Evolutionary conservation across 2,888 invertebrate genomes (phyloP), one percentile per base, ranked within the genome.

Genomic region (Stegana nigrithorax): DNA sequence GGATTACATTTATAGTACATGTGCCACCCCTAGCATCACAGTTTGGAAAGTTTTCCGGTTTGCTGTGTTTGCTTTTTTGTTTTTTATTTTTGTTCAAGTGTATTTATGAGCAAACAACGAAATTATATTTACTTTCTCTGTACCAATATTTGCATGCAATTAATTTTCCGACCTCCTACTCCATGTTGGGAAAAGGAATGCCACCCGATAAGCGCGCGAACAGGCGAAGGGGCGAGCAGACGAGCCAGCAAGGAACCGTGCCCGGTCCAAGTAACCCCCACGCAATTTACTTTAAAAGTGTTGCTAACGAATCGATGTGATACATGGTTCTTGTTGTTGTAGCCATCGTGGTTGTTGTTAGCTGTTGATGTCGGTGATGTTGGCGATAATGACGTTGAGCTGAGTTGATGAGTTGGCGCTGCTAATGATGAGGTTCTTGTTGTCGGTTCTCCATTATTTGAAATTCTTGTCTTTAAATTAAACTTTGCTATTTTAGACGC

Each of bases 111-210:
- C 74, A 78, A 77, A 73, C 74, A 79, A 73, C 69, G 66, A 80
- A 80, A 77, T 81, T 72, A 79, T 78, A 77, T 80, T 81, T 75
- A 73, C 75, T 78, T 73, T 68, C 61, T 65, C 80, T 80, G 66
- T 73, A 72, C 68, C 73, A 80, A 81, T 80, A 80, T 80, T 80
- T 81, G 77, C 80, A 77, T 75, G 75, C 81, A 80, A 80, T 80
- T 80, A 80, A 80, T 80, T 81, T 80, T 68, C 61, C 72, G 63
- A 70, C 67, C 29, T 26, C 39, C 32, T 17, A 42, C 26, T n/a
- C n/a, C 21, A 29, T 26, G n/a, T 12, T 32, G n/a, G n/a, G n/a
- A 32, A 32, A 36, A 36, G 36, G 36, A n/a, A 36, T 4, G 7
- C 47, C 12, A 47, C 21, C 47, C 23, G 10, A 23, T 25, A 47